These are phyloP conservation scores for Anaspis maculata DNA, from an alignment of 2,888 invertebrate species.

Conservation along the genomic window DNA sequence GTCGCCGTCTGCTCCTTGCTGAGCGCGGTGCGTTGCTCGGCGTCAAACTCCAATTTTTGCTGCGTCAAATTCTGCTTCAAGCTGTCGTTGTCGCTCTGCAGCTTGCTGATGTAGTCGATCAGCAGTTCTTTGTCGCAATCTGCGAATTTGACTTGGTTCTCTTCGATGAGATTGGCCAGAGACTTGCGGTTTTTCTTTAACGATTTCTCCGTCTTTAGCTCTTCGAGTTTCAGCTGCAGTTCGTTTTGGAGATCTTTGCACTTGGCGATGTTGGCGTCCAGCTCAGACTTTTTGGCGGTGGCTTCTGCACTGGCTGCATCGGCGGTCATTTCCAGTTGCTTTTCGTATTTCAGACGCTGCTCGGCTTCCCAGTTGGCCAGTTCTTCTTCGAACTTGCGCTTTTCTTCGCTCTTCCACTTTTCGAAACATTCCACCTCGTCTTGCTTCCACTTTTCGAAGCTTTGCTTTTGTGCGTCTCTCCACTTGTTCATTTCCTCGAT, in stretches of 20 bases:
- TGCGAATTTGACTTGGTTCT: slow-evolving; percentile 31
- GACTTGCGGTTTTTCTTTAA: slow-evolving; percentile 19
- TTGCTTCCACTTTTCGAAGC: slow-evolving; percentile 1
- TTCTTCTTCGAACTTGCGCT: slow-evolving; percentile 53
- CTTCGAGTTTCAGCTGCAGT: slow-evolving; percentile 36
- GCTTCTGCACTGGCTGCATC: slow-evolving; percentile 41
- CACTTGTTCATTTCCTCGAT: slow-evolving; percentile 3
- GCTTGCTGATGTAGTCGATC: slow-evolving; percentile 31
- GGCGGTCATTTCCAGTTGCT: slow-evolving; percentile 4
- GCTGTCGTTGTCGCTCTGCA: slow-evolving; percentile 33
- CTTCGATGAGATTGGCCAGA: slow-evolving; percentile 23
- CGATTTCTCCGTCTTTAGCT: slow-evolving; percentile 18
- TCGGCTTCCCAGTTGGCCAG: no score
- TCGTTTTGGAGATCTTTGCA: slow-evolving; percentile 53
- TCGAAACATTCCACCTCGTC: slow-evolving; percentile 41
- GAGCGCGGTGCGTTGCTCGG: slow-evolving; percentile 48
- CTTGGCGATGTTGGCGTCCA: slow-evolving; percentile 54
- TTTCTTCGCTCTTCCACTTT: slow-evolving; percentile 64
- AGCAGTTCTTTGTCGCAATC: slow-evolving; percentile 28
- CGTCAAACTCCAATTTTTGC: slow-evolving; percentile 37
- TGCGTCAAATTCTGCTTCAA: slow-evolving; percentile 31
- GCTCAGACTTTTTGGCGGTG: slow-evolving; percentile 45
- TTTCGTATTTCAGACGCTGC: slow-evolving; percentile 18
- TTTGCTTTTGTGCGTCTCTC: not conserved
- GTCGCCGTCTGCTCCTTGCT: slow-evolving; percentile 59